Evolutionary conservation across 2,797 vertebrate species (phyloP).

Genomic region (Delichon dasypus): DNA sequence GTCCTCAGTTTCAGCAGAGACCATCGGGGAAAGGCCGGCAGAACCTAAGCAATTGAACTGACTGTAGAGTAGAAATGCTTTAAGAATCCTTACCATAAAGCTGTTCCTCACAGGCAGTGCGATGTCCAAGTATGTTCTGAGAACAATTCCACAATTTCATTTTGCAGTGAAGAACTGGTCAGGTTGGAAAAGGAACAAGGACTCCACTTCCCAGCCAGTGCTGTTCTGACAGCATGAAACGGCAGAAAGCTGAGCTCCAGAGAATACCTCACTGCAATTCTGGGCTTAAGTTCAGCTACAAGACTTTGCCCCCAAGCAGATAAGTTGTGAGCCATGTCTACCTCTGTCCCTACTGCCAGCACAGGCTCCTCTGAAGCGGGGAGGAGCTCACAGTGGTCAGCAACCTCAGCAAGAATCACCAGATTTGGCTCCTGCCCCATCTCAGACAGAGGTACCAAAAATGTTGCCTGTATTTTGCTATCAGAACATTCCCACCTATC

Average conservation of each 20-base stretch:
- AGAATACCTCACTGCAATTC: background rate
- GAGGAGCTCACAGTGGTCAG: background rate
- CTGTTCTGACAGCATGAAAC: background rate
- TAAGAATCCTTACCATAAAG: slow-evolving; percentile 45
- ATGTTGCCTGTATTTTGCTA: background rate
- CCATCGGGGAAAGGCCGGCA: background rate
- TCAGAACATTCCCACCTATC: background rate
- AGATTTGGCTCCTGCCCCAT: background rate
- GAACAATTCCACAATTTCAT: background rate
- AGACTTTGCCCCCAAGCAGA: slow-evolving; percentile 52
- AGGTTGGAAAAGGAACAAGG: background rate
- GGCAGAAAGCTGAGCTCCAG: background rate
- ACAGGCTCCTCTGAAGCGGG: background rate
- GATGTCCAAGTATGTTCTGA: background rate
- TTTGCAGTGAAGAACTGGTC: background rate
- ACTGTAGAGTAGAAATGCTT: background rate
- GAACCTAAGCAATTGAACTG: background rate
- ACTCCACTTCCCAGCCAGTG: background rate
- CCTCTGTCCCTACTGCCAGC: slow-evolving; percentile 2
- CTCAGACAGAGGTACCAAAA: background rate
- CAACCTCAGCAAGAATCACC: background rate
- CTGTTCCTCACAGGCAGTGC: slow-evolving; percentile 19
- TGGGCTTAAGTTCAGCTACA: slow-evolving; percentile 39
- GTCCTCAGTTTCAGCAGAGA: background rate
- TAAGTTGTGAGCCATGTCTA: background rate